Percentiles rank a stretch among this genome's conserved stretches.
Evolutionary conservation across 2,797 vertebrate species (phyloP).

Genomic region (Apodemus agrarius): DNA sequence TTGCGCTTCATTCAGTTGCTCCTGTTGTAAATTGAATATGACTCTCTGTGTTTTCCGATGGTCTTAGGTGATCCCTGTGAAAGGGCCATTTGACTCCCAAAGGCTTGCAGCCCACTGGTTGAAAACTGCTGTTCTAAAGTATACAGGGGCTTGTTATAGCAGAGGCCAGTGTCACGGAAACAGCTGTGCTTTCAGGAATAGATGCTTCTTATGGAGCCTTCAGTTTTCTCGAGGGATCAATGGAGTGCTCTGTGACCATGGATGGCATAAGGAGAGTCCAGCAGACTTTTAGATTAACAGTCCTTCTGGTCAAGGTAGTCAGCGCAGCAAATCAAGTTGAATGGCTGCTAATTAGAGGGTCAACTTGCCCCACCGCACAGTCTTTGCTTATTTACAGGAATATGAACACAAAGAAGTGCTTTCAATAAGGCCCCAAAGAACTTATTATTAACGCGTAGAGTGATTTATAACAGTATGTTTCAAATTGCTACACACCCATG

Average conservation of each 20-base stretch:
- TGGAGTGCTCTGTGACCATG: too few relatives aligned
- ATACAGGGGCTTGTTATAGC: not conserved
- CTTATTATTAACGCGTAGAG: not conserved
- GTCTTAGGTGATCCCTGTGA: not conserved
- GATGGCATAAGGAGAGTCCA: too few relatives aligned
- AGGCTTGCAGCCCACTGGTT: not conserved
- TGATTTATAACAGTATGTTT: not conserved
- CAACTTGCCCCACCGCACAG: too few relatives aligned
- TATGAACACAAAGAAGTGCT: not conserved
- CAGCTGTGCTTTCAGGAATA: not conserved
- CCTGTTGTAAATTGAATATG: not conserved
- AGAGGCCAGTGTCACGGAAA: not conserved
- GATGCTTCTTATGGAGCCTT: not conserved
- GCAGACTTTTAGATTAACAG: not conserved
- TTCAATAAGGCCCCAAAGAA: not conserved
- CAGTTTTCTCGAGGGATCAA: too few relatives aligned
- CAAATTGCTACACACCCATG: not conserved
- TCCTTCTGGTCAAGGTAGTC: not conserved
- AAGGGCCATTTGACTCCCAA: not conserved
- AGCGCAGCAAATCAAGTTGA: not conserved
- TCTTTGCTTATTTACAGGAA: not conserved
- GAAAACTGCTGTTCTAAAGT: not conserved
- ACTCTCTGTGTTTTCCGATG: not conserved
- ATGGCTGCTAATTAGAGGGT: not conserved
- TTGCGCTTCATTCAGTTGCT: not conserved